Base-by-base conservation (phyloP, 2,888 invertebrate species). In the Lycia hirtaria region DNA sequence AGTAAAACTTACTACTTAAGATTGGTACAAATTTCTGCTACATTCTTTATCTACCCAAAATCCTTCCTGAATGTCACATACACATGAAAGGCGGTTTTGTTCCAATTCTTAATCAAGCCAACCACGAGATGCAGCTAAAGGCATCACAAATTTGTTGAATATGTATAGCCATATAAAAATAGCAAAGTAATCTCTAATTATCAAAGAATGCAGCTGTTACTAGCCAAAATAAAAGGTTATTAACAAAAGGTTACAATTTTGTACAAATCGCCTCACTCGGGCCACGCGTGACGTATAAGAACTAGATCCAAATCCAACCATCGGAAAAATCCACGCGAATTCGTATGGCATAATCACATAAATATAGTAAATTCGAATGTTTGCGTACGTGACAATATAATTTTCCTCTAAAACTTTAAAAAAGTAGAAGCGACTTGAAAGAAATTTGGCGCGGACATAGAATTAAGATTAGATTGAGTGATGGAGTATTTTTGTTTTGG, bases 291-390 rank as follows among this genome's bases (percentile, higher is more conserved):
- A 28, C 3, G 24, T 24, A 33, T 17, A 15, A 22, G 51, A 59
- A 56, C 55, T 41, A 33, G 54, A 48, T 52, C 40, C 30, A 35
- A 51, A 51, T 19, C 19, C 6, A 44, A 32, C 24, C 33, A 32
- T 57, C 35, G 67, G 67, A 68, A 68, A 65, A 65, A 65, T 58
- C 64, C 67, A 64, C 24, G 22, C 26, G 41, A 54, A 45, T 58
- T 19, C 12, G 12, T 33, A 41, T 26, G 55, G 51, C 28, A 37
- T 41, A 41, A 52, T 47, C 28, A 44, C 9, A 24, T n/a, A n/a
- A 10, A 15, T 2, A 48, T 52, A 33, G 48, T 22, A n/a, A 15
- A 41, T 26, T 26, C 26, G 41, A 41, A 41, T 28, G 41, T 26
- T 41, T 41, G 41, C 4, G 2, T 41, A 26, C n/a, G 38, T 22